A percentile compares a stretch with the other conserved stretches of the same genome.
Conservation (phyloP, 1,140 invertebrate genomes). For the Drosophila orena region DNA sequence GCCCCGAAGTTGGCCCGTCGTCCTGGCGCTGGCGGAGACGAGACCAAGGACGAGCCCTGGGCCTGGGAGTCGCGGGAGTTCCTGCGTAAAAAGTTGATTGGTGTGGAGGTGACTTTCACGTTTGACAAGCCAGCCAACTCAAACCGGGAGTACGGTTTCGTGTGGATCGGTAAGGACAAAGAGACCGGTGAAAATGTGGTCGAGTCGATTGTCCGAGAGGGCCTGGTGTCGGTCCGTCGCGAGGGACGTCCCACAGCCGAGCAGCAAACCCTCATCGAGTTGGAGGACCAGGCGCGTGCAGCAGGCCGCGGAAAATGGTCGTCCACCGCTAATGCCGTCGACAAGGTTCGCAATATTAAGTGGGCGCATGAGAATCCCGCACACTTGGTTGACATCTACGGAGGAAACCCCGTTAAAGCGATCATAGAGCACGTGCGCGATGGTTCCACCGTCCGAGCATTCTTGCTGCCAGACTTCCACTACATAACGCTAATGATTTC, state of each 20-base stretch:
- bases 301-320: constrained; percentile 95
- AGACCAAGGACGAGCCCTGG: constrained; percentile 95
- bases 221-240: constrained; percentile 93
- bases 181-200: constrained; percentile 93
- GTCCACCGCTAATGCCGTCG: constrained; percentile 85
- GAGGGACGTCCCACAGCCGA: constrained; percentile 90
- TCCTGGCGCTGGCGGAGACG: constrained; percentile 88
- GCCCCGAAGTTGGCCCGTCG: constrained; percentile 96
- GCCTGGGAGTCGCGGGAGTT: constrained; percentile 99
- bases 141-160: constrained; percentile 93
- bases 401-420: constrained; percentile 92
- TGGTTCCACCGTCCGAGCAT: constrained; percentile 96
- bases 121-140: constrained; percentile 90
- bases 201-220: constrained; percentile 94
- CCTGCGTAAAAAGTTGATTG: constrained; percentile 95
- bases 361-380: constrained; percentile 94
- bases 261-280: constrained; percentile 89
- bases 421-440: constrained; percentile 98
- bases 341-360: constrained; percentile 93
- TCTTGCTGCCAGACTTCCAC: constrained; percentile 91
- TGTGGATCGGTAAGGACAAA: constrained; percentile 94
- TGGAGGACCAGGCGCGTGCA: constrained; percentile 96
- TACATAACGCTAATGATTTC: constrained; percentile 97
- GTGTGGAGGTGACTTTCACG: constrained; percentile 93
- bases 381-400: constrained; percentile 92